Conservation (phyloP, 2,797 vertebrate genomes). For the Sebastes aleutianus region DNA sequence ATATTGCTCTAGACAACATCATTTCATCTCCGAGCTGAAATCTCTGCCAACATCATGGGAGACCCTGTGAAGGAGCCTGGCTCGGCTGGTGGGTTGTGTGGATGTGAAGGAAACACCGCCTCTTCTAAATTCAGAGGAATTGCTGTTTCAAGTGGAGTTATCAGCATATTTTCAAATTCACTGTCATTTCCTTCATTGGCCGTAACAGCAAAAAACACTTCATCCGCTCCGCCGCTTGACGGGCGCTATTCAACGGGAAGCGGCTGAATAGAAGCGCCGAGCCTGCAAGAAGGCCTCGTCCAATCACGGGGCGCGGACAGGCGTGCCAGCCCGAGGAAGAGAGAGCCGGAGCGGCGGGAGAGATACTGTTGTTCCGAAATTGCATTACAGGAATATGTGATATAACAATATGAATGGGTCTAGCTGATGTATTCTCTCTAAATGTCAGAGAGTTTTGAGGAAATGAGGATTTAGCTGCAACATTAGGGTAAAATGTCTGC, state of each 20-base stretch:
- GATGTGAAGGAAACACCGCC: constrained; percentile 23
- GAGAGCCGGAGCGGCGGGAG: constrained; percentile 25
- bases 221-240: constrained; percentile 58
- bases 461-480: constrained; percentile 23
- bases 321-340: constrained; percentile 15
- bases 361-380: constrained; percentile 73
- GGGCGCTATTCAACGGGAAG: constrained; percentile 65
- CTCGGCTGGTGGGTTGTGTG: neutral
- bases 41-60: constrained; percentile 36
- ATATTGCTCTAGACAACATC: constrained; percentile 31
- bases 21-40: constrained; percentile 39
- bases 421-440: constrained; percentile 38
- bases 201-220: constrained; percentile 74
- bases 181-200: constrained; percentile 76
- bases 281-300: constrained; percentile 53
- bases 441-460: constrained; percentile 46
- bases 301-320: constrained; percentile 64
- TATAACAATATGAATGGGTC: constrained; percentile 50
- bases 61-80: constrained; percentile 24
- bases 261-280: constrained; percentile 61
- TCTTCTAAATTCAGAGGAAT: constrained; percentile 63
- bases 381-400: constrained; percentile 70
- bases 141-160: constrained; percentile 69
- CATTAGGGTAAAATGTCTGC: constrained; percentile 12
- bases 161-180: constrained; percentile 81